Conservation (phyloP, 37 sponge, comb jelly and placozoan genomes). For the Amphimedon queenslandica region DNA sequence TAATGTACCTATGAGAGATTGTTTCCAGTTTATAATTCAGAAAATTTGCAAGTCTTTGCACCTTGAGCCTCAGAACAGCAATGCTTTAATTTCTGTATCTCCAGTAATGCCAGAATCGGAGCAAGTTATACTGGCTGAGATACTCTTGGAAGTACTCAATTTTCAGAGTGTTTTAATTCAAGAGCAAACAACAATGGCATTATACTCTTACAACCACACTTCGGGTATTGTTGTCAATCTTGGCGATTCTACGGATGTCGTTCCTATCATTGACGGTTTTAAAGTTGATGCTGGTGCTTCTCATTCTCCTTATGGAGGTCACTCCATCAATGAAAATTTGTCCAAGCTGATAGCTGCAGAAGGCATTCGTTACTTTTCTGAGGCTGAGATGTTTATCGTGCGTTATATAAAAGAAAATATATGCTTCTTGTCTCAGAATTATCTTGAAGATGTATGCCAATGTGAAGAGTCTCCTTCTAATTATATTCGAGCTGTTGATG, state of each 20-base stretch:
- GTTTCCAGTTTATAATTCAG: conserved; percentile 15
- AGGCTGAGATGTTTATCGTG: conserved; percentile 66
- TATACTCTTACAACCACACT: conserved; percentile 76
- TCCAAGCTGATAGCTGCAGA: conserved; percentile 48
- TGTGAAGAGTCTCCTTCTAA: conserved; percentile 22
- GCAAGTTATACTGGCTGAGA: conserved; percentile 24
- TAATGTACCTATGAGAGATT: neutral
- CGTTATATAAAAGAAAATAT: conserved; percentile 70
- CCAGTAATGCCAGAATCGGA: conserved; percentile 43
- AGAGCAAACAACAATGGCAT: conserved; percentile 66
- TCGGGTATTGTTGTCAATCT: conserved; percentile 77
- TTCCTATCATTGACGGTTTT: conserved; percentile 73
- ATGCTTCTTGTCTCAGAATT: conserved; percentile 59
- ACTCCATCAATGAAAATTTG: conserved; percentile 62
- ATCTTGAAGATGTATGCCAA: conserved; percentile 17
- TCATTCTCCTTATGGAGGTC: conserved; percentile 61
- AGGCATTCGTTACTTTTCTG: conserved; percentile 79
- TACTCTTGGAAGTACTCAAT: conserved; percentile 40
- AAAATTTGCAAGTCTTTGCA: conserved; percentile 11
- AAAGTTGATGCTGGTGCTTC: conserved; percentile 49
- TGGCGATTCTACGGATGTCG: conserved; percentile 71
- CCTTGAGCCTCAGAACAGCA: conserved; percentile 16
- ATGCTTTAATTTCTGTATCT: conserved; percentile 38
- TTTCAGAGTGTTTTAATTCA: conserved; percentile 39
- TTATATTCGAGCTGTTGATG: conserved; percentile 46